A percentile compares a stretch with the other conserved stretches of the same genome.
Conservation (phyloP, 2,888 invertebrate species). For the Oscheius sp. region DNA sequence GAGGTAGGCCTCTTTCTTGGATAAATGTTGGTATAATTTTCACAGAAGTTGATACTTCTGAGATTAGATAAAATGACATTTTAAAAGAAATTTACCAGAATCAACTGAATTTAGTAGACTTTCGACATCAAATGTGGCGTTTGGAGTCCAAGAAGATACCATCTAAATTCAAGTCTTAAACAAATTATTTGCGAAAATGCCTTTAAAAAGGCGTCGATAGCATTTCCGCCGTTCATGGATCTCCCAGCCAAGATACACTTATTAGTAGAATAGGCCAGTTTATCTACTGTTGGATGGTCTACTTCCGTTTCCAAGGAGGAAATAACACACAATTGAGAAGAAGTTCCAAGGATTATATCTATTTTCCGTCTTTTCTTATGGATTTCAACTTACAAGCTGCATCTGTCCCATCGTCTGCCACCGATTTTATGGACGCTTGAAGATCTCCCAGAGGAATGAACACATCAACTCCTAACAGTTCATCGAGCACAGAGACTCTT, state of each 20-base stretch:
- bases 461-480: constrained; percentile 25
- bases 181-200: neutral
- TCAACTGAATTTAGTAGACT: constrained; percentile 1
- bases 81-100: too few relatives aligned
- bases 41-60: too few relatives aligned
- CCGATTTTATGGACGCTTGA: constrained; percentile 41
- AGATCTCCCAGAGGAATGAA: constrained; percentile 43
- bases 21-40: neutral
- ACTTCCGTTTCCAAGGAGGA: neutral
- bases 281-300: constrained; percentile 29
- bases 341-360: constrained; percentile 48
- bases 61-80: too few relatives aligned
- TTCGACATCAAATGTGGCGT: neutral
- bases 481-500: neutral
- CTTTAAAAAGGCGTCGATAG: constrained; percentile 35
- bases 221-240: constrained; percentile 50
- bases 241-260: constrained; percentile 36
- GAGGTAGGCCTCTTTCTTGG: constrained; percentile 14
- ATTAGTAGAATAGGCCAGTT: constrained; percentile 34
- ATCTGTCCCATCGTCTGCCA: constrained; percentile 19
- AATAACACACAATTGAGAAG: constrained; percentile 42
- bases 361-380: neutral
- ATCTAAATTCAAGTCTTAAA: neutral
- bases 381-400: constrained; percentile 35
- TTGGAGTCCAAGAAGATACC: neutral